Percentiles rank a stretch among this genome's conserved stretches.
phyloP scores from a whole-genome alignment of 2,888 invertebrate genomes.

The Archips xylosteana region DNA sequence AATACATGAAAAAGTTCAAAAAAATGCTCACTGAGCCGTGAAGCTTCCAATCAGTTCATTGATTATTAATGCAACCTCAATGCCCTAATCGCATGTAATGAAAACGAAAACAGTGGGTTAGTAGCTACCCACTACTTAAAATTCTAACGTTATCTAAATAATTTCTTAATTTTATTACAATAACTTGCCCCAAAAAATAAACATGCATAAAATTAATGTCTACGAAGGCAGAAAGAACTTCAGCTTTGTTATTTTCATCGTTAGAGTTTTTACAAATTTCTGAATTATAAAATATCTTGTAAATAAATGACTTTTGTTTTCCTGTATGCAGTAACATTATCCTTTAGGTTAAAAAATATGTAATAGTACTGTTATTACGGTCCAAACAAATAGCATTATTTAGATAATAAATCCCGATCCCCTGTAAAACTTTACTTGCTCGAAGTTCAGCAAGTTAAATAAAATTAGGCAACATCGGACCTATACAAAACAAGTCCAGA shows the following conservation, averaged over 20 bases:
- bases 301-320: no score
- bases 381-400: no score
- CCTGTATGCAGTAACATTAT: no score
- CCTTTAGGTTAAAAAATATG: no score
- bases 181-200: no score
- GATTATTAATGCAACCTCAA: slow-evolving; percentile 54
- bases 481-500: slow-evolving; percentile 55
- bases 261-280: no score
- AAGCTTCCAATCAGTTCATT: slow-evolving; percentile 51
- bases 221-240: not conserved
- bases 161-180: not conserved
- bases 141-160: not conserved
- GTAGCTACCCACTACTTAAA: not conserved
- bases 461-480: slow-evolving; percentile 54
- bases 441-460: slow-evolving; percentile 6
- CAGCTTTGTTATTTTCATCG: no score
- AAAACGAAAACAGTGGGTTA: slow-evolving; percentile 42
- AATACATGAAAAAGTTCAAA: not conserved
- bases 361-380: no score
- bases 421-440: not conserved
- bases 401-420: not conserved
- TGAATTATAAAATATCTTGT: no score
- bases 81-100: slow-evolving; percentile 48
- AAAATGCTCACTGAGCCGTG: slow-evolving; percentile 50
- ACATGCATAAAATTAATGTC: no score